Evolutionary conservation across 1,140 invertebrate species (phyloP).

Genomic region (Habropoda laboriosa): DNA sequence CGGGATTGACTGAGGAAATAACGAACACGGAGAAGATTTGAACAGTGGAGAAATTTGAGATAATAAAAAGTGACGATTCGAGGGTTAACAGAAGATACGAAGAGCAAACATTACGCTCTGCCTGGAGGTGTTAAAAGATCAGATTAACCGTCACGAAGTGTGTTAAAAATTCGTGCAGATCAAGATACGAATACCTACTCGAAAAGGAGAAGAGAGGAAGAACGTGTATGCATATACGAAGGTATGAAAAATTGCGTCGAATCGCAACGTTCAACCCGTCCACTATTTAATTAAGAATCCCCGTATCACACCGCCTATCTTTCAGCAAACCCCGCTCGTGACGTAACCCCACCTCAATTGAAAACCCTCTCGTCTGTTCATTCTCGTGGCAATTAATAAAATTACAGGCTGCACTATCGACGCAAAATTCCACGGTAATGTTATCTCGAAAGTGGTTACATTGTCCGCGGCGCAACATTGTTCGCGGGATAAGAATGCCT

Average conservation of each 20-base stretch:
- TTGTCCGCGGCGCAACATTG: neutral
- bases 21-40: no score
- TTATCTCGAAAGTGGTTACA: constrained; percentile 7
- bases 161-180: no score
- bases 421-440: neutral
- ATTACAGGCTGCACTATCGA: neutral
- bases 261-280: neutral
- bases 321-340: neutral
- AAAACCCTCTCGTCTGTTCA: neutral
- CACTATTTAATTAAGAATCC: neutral
- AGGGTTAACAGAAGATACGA: no score
- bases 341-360: neutral
- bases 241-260: neutral
- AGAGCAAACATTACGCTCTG: no score
- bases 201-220: no score
- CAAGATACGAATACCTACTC: no score
- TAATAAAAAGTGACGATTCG: no score
- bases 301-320: neutral
- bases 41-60: no score
- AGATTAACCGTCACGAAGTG: no score
- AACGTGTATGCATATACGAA: no score
- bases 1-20: neutral
- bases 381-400: constrained; percentile 15
- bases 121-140: no score
- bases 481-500: neutral